Evolutionary conservation across 2,797 vertebrate species (phyloP).

Genomic region (Pseudotriccus pelzelni): DNA sequence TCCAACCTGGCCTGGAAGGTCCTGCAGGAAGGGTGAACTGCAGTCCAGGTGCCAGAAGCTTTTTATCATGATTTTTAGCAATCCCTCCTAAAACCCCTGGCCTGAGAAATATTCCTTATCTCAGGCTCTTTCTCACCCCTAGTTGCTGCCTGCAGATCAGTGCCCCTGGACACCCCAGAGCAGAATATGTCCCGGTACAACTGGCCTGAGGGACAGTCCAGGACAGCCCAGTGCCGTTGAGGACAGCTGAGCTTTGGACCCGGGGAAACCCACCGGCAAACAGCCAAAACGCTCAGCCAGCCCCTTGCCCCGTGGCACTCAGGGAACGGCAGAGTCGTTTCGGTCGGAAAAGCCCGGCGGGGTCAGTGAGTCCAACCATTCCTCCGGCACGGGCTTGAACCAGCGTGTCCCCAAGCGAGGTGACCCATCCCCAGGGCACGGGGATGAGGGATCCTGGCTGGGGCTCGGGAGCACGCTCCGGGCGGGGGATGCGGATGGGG

Average conservation of each 20-base stretch:
- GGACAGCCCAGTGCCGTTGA: background rate
- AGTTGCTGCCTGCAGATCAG: accelerated
- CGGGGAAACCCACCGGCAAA: accelerated
- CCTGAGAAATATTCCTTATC: background rate
- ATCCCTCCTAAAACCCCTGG: accelerated
- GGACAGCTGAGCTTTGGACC: accelerated
- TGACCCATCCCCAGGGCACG: background rate
- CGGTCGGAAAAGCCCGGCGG: accelerated
- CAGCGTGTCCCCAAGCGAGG: accelerated
- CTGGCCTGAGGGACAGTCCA: background rate
- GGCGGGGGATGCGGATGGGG: background rate
- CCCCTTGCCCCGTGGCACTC: accelerated
- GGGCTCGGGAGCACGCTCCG: accelerated
- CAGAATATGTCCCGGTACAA: background rate
- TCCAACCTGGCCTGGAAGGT: background rate
- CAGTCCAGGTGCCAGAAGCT: background rate
- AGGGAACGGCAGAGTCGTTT: accelerated
- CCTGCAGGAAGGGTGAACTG: background rate
- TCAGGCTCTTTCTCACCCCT: background rate
- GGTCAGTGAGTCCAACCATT: accelerated
- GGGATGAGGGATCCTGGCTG: accelerated
- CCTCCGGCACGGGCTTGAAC: accelerated
- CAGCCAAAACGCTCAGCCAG: background rate
- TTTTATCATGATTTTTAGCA: accelerated
- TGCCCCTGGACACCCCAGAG: accelerated